Base-by-base conservation (phyloP, 2,113 vertebrate species). In the Falcunculus frontatus region DNA sequence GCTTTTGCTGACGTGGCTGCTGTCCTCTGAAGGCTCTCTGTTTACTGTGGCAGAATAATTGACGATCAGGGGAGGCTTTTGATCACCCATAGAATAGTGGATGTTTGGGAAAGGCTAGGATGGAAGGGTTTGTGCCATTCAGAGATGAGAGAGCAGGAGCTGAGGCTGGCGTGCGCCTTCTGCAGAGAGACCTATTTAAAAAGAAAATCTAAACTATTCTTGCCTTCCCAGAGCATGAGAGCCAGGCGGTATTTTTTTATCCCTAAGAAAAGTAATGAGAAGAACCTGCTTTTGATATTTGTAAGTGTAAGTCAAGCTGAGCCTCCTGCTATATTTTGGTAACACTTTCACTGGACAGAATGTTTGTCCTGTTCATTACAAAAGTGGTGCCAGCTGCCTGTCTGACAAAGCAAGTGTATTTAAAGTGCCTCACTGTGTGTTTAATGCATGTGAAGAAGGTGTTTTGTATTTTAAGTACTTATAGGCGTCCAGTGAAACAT, bases 391-490 rank as follows among this genome's bases (percentile, higher is more conserved):
- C 97, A 97, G 97, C 96, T 97, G 97, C 97, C 88, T 96, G 85
- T 84, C 82, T 93, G 92, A 97, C 96, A 97, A 97, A 97, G 95
- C 85, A 88, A 81, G 90, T 95, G 78, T 80, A 57, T 84, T 91
- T 93, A 87, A 93, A 97, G 93, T 94, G 89, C 85, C 95, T 96
- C 87, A 88, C 91, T 96, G 79, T 91, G 90, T n/a, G 32, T 93
- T 96, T 97, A 97, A 96, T 97, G 97, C 94, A 62, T 97, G 84
- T 96, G 96, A 97, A 97, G 90, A 95, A 95, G 86, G 92, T 94
- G 95, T 95, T 97, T 97, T 97, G 89, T 96, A 87, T 95, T 96
- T 97, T 95, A 97, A 96, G 96, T 96, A 96, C 90, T 95, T 97
- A 89, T 62, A 95, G 94, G 89, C 89, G 42, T 88, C 93, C 95